Evolutionary conservation across 2,113 vertebrate species (phyloP).

Genomic region (Circaetus cinerascens): DNA sequence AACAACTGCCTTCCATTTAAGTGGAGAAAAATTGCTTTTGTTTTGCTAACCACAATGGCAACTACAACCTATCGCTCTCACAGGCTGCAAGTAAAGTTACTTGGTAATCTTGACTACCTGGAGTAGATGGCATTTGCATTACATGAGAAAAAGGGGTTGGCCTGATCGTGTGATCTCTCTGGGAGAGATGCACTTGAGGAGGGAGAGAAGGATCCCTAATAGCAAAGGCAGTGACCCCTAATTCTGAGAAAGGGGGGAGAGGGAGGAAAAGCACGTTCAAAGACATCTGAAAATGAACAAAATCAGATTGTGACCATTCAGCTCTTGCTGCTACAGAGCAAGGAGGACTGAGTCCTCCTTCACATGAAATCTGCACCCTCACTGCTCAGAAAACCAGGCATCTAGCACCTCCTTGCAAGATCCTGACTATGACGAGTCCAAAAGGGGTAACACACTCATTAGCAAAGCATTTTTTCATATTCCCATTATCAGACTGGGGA

Average conservation of each 20-base stretch:
- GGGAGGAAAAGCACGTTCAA: neutral
- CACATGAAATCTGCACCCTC: neutral
- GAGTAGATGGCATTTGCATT: neutral
- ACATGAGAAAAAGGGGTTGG: neutral
- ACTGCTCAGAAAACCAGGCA: neutral
- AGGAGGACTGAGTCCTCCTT: neutral
- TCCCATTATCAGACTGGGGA: neutral
- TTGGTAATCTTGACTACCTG: neutral
- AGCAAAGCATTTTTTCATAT: neutral
- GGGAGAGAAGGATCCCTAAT: neutral
- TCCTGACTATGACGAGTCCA: neutral
- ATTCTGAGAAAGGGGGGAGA: neutral
- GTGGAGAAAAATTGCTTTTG: neutral
- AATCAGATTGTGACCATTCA: neutral
- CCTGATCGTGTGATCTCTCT: neutral
- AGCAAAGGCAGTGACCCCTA: neutral
- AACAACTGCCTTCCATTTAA: neutral
- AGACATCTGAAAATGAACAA: neutral
- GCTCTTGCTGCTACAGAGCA: neutral
- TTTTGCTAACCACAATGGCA: neutral
- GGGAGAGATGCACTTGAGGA: neutral
- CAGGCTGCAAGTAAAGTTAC: neutral
- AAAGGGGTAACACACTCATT: neutral
- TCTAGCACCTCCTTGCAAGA: neutral
- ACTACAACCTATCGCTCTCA: fast-evolving